Evolutionary conservation across 2,888 invertebrate genomes (phyloP), one percentile per base, ranked within the genome.

Genomic region (Ochropleura plecta): DNA sequence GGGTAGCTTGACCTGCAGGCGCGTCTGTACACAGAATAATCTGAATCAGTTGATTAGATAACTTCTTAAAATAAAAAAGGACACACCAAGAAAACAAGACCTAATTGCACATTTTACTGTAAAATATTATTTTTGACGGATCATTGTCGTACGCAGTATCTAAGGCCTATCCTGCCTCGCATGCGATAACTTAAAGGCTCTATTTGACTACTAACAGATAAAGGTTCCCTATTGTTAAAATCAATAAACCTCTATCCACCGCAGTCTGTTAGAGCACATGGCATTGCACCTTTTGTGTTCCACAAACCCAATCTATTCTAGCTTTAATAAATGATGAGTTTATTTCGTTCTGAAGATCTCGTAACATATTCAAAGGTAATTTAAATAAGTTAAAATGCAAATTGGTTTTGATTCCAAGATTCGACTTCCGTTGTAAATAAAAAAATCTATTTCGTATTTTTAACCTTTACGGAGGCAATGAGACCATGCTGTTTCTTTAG

Each of bases 371-470:
- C n/a, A 44, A 46, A n/a, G 5, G 9, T 62, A 46, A 60, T 51
- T 60, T 12, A 48, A 74, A 59, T 74, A 18, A 30, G 49, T 73
- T 60, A 51, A 59, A 73, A 46, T 51, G 30, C 30, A 44, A 73
- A 60, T 51, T 60, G 2, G 44, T 51, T 73, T 73, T 60, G 49
- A 44, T 60, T 59, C 60, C 44, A 44, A 30, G 72, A 73, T 59
- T n/a, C 30, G 49, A 42, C n/a, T 44, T 75, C 30, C 16, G n/a
- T 16, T 9, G 49, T 73, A 12, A 51, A 73, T 73, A 75, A 73
- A 73, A 59, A 49, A 51, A 49, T 16, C 49, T n/a, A 73, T 30
- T 16, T 7, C 18, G 59, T 59, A 72, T 49, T 72, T 73, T 59
- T 51, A 59, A 59, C 20, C 30, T 49, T 53, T 70, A 40, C 10